A percentile compares a stretch with the other conserved stretches of the same genome.
These are phyloP conservation scores for Eurypyga helias DNA, from an alignment of 2,113 vertebrate genomes.

Conservation along the genomic window DNA sequence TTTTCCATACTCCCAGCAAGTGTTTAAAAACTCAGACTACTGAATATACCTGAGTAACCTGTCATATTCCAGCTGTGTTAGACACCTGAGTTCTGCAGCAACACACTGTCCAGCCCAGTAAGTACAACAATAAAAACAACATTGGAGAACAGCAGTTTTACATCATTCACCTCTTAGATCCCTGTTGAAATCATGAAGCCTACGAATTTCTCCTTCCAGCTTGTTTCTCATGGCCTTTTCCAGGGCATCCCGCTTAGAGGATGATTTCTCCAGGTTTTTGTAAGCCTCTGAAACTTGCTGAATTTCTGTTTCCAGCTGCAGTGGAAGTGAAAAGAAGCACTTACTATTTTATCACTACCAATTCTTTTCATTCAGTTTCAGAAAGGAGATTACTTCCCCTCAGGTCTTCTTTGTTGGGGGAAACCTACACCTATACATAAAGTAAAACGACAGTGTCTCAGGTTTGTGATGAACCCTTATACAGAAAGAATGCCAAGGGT, in stretches of 20 bases:
- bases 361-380: background rate
- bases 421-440: background rate
- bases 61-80: background rate
- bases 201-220: constrained; percentile 94
- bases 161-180: constrained; percentile 91
- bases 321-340: background rate
- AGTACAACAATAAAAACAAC: background rate
- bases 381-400: background rate
- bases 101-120: background rate
- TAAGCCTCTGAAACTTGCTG: constrained; percentile 96
- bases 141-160: background rate
- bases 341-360: background rate
- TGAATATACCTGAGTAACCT: background rate
- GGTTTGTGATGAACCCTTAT: background rate
- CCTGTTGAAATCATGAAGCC: constrained; percentile 97
- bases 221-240: constrained; percentile 99
- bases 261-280: constrained; percentile 96
- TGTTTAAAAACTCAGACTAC: background rate
- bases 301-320: constrained; percentile 95
- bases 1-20: background rate
- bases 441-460: background rate
- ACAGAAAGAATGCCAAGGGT: background rate
- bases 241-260: constrained; percentile 92
- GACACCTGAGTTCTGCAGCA: background rate
- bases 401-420: background rate